phyloP scores from a whole-genome alignment of 92 coral and sea anemone genomes.

The Palythoa caribaeorum region DNA sequence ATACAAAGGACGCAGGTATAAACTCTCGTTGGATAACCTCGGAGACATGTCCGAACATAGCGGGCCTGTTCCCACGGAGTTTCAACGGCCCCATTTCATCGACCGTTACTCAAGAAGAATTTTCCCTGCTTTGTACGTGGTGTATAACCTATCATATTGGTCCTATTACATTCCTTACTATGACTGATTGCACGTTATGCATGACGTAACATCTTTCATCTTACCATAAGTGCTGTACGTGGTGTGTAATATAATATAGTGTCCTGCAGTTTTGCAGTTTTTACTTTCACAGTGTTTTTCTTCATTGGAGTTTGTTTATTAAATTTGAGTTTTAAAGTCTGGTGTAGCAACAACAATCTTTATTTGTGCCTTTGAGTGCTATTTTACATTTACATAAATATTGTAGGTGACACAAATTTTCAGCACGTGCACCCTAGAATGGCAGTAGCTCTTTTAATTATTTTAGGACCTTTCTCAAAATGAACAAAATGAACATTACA shows the following conservation, averaged over 20 bases:
- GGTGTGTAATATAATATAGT: background rate
- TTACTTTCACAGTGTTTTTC: no score
- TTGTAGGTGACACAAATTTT: no score
- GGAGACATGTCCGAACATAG: slow-evolving; percentile 42
- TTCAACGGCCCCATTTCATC: slow-evolving; percentile 67
- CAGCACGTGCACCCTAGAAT: no score
- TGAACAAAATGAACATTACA: no score
- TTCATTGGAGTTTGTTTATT: no score
- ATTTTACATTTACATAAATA: no score
- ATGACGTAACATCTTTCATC: background rate
- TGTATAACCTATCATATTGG: slow-evolving; percentile 86
- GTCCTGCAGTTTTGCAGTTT: background rate
- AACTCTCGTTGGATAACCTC: slow-evolving; percentile 10
- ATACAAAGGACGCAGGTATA: slow-evolving; percentile 5
- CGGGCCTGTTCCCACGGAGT: slow-evolving; percentile 34
- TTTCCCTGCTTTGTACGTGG: slow-evolving; percentile 75
- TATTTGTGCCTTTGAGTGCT: no score
- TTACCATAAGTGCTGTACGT: background rate
- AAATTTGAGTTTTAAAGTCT: no score
- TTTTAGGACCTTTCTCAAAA: no score
- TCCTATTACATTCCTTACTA: slow-evolving; percentile 76
- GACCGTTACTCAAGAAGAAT: slow-evolving; percentile 80
- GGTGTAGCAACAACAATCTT: no score
- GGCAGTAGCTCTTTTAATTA: no score
- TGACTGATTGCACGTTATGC: background rate